These are phyloP conservation scores for Enteromius afrohamiltoni DNA, from an alignment of 2,797 vertebrate species.

Conservation along the genomic window DNA sequence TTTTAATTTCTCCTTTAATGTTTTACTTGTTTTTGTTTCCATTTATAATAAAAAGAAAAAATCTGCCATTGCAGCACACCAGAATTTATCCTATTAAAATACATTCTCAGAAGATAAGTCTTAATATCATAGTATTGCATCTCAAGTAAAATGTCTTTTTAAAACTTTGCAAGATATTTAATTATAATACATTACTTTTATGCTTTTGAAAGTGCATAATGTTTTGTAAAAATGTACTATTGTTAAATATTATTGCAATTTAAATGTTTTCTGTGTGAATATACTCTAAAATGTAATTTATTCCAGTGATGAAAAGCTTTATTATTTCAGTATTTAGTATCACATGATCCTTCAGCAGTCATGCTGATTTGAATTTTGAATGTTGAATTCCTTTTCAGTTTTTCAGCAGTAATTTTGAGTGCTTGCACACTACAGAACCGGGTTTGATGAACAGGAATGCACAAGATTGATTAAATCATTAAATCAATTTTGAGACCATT, in stretches of 20 bases:
- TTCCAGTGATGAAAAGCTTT: background rate
- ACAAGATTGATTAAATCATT: too few relatives aligned
- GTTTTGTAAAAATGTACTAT: too few relatives aligned
- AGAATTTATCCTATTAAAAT: background rate
- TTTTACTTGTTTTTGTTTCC: too few relatives aligned
- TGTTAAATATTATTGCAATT: too few relatives aligned
- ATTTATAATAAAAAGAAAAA: background rate
- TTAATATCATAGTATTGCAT: background rate
- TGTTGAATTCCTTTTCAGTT: background rate
- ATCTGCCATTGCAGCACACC: background rate
- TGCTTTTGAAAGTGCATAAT: too few relatives aligned
- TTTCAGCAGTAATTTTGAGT: background rate
- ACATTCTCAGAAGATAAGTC: background rate
- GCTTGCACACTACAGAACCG: too few relatives aligned
- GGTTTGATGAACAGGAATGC: too few relatives aligned
- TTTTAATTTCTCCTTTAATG: background rate
- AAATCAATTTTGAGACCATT: too few relatives aligned
- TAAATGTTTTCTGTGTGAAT: too few relatives aligned
- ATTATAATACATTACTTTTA: too few relatives aligned
- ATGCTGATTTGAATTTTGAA: background rate
- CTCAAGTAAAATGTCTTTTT: background rate
- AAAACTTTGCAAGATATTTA: background rate
- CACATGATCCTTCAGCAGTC: background rate
- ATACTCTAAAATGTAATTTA: background rate
- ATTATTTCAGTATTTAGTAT: background rate